phyloP scores from a whole-genome alignment of 2,888 invertebrate species.

The Scotopteryx bipunctaria region DNA sequence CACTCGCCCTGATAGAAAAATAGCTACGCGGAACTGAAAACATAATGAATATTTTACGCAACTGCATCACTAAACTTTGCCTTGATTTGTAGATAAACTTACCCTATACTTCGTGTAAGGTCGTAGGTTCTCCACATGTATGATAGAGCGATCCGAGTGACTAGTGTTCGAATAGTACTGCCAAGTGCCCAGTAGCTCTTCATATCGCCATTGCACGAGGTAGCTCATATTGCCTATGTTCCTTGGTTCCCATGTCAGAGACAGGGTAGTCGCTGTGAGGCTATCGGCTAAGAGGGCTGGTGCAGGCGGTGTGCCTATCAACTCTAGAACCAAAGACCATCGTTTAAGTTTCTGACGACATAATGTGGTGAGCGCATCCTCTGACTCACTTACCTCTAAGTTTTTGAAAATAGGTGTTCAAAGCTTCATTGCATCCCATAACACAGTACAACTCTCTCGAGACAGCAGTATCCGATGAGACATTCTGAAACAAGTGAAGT shows the following conservation, averaged over 20 bases:
- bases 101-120: slow-evolving; percentile 96
- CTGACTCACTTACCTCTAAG: slow-evolving; percentile 85
- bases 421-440: slow-evolving; percentile 92
- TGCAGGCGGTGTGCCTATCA: slow-evolving; percentile 87
- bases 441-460: slow-evolving; percentile 90
- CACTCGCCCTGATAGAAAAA: slow-evolving; percentile 88
- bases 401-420: slow-evolving; percentile 88
- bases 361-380: no score
- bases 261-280: slow-evolving; percentile 89
- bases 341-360: neutral
- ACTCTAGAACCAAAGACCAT: slow-evolving; percentile 57
- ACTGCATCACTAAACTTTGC: no score
- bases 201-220: slow-evolving; percentile 90
- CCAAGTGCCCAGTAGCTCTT: slow-evolving; percentile 89
- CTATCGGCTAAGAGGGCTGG: slow-evolving; percentile 91
- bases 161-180: slow-evolving; percentile 90
- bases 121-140: slow-evolving; percentile 89
- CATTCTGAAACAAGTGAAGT: slow-evolving; percentile 83
- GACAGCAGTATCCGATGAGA: slow-evolving; percentile 86
- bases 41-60: no score
- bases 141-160: slow-evolving; percentile 86
- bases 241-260: slow-evolving; percentile 90
- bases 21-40: slow-evolving; percentile 92
- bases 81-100: no score
- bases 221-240: slow-evolving; percentile 82